phyloP scores from a whole-genome alignment of 2,797 vertebrate species.

The Hyperoplus lanceolatus region DNA sequence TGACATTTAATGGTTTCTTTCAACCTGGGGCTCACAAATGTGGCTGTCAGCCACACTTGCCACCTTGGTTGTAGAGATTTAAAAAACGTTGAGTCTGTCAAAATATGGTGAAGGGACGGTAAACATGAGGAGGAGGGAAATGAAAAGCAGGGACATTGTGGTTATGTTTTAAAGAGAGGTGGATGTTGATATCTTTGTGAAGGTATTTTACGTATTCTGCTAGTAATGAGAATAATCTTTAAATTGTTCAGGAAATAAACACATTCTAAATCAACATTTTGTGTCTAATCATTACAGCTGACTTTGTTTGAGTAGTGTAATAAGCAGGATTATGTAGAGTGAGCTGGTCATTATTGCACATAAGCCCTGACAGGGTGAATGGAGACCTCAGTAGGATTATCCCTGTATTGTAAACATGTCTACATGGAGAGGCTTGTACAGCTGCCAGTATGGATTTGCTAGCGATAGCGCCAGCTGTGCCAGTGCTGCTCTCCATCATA shows the following conservation, averaged over 20 bases:
- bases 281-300: constrained; percentile 22
- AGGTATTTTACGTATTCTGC: background rate
- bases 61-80: background rate
- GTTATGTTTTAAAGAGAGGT: background rate
- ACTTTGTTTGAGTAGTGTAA: constrained; percentile 34
- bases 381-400: constrained; percentile 70
- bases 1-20: background rate
- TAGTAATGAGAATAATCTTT: too few relatives aligned
- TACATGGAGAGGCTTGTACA: constrained; percentile 26
- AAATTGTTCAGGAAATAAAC: background rate
- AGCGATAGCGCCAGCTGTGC: constrained; percentile 40
- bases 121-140: background rate
- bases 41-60: background rate
- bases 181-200: background rate
- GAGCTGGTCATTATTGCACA: constrained; percentile 66
- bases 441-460: constrained; percentile 43
- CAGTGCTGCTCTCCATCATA: constrained; percentile 41
- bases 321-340: constrained; percentile 63
- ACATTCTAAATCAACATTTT: constrained; percentile 21
- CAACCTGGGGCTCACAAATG: background rate
- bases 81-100: background rate
- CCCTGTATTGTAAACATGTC: constrained; percentile 62
- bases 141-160: background rate
- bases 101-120: background rate
- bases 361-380: constrained; percentile 55